Evolutionary conservation across 2,113 vertebrate genomes (phyloP).

Genomic region (Trogon melanurus): DNA sequence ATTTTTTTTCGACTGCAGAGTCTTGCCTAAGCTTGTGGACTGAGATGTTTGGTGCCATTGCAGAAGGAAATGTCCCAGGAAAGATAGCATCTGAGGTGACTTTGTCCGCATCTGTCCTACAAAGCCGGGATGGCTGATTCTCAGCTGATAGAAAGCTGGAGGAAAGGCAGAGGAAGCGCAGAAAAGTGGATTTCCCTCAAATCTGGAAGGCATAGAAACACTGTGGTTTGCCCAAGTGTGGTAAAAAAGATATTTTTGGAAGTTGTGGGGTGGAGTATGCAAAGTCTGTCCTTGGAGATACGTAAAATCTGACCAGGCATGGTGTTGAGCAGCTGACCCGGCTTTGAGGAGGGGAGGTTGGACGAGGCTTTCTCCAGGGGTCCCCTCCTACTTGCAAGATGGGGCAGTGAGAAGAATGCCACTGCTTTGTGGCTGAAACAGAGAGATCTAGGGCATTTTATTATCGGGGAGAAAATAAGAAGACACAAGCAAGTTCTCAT

Average conservation of each 20-base stretch:
- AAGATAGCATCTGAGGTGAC: background rate
- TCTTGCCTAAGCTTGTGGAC: background rate
- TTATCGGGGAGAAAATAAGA: background rate
- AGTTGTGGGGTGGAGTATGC: background rate
- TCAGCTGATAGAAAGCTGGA: background rate
- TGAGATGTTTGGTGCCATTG: background rate
- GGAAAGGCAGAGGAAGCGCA: background rate
- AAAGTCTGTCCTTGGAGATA: background rate
- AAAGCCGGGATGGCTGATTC: background rate
- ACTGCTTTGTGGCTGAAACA: background rate
- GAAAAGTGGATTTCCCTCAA: background rate
- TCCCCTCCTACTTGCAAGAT: background rate
- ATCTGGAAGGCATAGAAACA: background rate
- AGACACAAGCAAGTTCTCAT: background rate
- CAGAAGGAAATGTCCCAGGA: background rate
- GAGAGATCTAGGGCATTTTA: background rate
- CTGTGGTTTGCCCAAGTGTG: background rate
- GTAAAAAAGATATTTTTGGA: background rate
- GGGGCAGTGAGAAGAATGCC: background rate
- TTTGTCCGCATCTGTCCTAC: background rate
- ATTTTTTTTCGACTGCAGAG: background rate
- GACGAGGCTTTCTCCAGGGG: background rate
- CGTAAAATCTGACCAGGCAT: background rate
- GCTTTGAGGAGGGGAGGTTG: rapidly evolving
- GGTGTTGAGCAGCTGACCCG: background rate